These are phyloP conservation scores for Balearica regulorum DNA, from an alignment of 2,797 vertebrate genomes.

Conservation along the genomic window DNA sequence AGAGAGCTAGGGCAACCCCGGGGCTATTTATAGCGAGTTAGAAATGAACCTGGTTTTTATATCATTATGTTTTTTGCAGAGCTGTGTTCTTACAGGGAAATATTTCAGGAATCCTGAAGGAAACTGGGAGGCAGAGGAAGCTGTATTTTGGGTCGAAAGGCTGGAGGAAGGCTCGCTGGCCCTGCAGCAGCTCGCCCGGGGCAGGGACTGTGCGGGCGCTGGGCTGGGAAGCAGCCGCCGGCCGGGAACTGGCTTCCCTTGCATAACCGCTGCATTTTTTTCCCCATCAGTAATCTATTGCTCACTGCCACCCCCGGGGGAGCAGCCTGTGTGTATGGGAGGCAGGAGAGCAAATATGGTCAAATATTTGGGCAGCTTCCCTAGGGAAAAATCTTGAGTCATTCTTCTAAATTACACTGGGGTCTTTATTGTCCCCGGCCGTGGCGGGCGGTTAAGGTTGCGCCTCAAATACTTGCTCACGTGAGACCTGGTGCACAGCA, in stretches of 20 bases:
- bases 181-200: not conserved
- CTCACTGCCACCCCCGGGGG: not conserved
- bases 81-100: not conserved
- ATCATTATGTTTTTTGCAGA: not conserved
- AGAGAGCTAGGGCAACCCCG: not conserved
- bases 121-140: not conserved
- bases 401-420: not conserved
- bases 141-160: not conserved
- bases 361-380: slow-evolving; percentile 39
- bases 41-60: not conserved
- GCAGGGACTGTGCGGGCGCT: not conserved
- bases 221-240: not conserved
- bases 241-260: not conserved
- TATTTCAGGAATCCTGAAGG: slow-evolving; percentile 12
- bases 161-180: not conserved
- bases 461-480: not conserved
- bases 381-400: not conserved
- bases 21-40: not conserved
- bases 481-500: accelerated
- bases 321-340: not conserved
- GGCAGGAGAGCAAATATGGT: slow-evolving; percentile 33
- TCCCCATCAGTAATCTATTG: not conserved
- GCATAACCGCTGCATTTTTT: slow-evolving; percentile 11
- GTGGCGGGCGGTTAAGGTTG: not conserved
- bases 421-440: not conserved